phyloP scores from a whole-genome alignment of 2,113 vertebrate species.

The Platanista minor region DNA sequence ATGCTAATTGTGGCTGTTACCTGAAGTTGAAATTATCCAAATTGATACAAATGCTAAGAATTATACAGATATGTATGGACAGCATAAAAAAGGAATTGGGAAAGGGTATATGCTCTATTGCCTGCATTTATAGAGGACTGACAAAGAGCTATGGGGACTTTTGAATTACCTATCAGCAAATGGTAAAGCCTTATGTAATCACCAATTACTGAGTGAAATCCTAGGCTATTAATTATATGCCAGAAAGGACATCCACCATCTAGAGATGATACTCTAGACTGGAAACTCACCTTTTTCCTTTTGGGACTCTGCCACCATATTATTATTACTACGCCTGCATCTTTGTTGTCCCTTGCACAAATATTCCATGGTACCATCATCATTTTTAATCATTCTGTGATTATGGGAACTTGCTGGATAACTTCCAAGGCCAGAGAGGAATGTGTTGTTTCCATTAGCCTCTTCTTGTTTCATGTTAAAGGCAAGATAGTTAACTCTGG shows the following conservation, averaged over 20 bases:
- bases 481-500: conserved; percentile 34
- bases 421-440: conserved; percentile 76
- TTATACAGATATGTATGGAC: not conserved
- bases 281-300: conserved; percentile 73
- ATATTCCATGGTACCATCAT: conserved; percentile 75
- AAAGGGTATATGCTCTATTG: not conserved
- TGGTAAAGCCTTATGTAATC: conserved; percentile 64
- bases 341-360: conserved; percentile 65
- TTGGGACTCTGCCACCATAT: conserved; percentile 61
- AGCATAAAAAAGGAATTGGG: not conserved
- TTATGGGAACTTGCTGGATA: conserved; percentile 70
- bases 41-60: not conserved
- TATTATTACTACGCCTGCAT: conserved; percentile 79
- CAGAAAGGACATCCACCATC: conserved; percentile 44
- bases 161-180: conserved; percentile 59
- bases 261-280: conserved; percentile 73
- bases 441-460: conserved; percentile 70
- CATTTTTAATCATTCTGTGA: conserved; percentile 76
- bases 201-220: conserved; percentile 66
- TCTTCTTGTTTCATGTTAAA: conserved; percentile 40
- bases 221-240: conserved; percentile 74
- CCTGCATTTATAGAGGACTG: conserved; percentile 29
- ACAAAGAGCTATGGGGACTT: not conserved
- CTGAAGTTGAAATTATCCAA: not conserved
- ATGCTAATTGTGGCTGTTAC: not conserved